phyloP scores from a whole-genome alignment of 2,113 vertebrate genomes.

The Otus sunia region DNA sequence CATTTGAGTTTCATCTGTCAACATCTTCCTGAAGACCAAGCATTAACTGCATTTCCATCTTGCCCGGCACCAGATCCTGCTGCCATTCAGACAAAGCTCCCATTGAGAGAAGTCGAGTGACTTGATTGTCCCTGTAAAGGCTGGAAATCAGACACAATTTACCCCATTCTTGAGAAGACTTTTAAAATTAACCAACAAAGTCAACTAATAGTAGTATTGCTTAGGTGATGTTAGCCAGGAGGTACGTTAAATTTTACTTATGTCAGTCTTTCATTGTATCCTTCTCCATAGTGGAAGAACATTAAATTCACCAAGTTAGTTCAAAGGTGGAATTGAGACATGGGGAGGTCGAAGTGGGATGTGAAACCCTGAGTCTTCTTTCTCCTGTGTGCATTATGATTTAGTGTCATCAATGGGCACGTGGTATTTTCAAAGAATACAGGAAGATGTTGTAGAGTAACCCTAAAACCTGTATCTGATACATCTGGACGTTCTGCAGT shows the following conservation, averaged over 20 bases:
- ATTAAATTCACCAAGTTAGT: not conserved
- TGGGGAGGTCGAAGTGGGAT: not conserved
- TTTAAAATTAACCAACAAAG: not conserved
- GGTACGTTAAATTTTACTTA: not conserved
- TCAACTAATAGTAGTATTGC: not conserved
- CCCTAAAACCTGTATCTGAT: not conserved
- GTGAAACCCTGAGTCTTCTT: not conserved
- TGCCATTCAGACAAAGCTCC: not conserved
- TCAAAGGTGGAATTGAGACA: not conserved
- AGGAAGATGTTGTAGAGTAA: not conserved
- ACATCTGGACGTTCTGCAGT: not conserved
- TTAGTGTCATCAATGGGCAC: not conserved
- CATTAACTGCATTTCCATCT: not conserved
- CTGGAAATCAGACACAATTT: not conserved
- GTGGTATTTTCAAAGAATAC: not conserved
- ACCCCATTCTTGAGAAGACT: not conserved
- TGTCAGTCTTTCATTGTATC: not conserved
- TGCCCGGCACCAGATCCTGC: not conserved
- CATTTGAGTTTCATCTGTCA: constrained; percentile 38
- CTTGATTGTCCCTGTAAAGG: not conserved
- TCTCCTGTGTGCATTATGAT: not conserved
- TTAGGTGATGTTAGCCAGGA: not conserved
- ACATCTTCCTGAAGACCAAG: not conserved
- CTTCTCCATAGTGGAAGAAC: not conserved
- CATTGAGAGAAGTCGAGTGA: not conserved